A percentile compares a stretch with the other conserved stretches of the same genome.
These are phyloP conservation scores for Drosophila paucipuncta DNA, from an alignment of 2,888 invertebrate species.

Conservation along the genomic window DNA sequence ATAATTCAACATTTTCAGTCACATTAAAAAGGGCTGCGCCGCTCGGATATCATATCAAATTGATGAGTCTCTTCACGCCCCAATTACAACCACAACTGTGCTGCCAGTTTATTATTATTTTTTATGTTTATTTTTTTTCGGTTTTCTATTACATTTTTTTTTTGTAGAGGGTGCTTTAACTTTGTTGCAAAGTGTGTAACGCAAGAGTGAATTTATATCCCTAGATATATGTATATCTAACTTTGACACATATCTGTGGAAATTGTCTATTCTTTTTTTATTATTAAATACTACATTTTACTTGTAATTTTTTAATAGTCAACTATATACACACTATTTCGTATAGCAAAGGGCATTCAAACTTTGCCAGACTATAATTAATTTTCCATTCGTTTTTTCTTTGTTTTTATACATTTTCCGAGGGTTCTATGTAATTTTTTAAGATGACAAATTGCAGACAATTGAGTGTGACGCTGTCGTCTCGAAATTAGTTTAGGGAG, in stretches of 20 bases:
- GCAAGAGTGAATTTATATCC: background rate
- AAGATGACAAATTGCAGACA: constrained; percentile 62
- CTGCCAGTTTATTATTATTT: constrained; percentile 3
- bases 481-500: constrained; percentile 36
- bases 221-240: no score
- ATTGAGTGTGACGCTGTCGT: constrained; percentile 56
- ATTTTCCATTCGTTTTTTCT: constrained; percentile 10
- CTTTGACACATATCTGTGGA: no score
- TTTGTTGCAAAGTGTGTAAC: background rate
- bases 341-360: background rate
- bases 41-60: constrained; percentile 54
- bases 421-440: constrained; percentile 15
- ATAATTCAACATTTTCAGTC: constrained; percentile 9
- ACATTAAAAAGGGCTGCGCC: constrained; percentile 20
- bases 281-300: background rate
- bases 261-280: background rate
- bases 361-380: constrained; percentile 14
- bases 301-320: background rate
- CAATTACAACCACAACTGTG: constrained; percentile 48
- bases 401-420: constrained; percentile 10
- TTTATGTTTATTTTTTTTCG: constrained; percentile 3
- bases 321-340: background rate
- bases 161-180: background rate
- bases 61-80: constrained; percentile 67
- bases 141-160: constrained; percentile 9